Evolutionary conservation across 2,113 vertebrate species (phyloP).

Genomic region (Climacteris rufus): DNA sequence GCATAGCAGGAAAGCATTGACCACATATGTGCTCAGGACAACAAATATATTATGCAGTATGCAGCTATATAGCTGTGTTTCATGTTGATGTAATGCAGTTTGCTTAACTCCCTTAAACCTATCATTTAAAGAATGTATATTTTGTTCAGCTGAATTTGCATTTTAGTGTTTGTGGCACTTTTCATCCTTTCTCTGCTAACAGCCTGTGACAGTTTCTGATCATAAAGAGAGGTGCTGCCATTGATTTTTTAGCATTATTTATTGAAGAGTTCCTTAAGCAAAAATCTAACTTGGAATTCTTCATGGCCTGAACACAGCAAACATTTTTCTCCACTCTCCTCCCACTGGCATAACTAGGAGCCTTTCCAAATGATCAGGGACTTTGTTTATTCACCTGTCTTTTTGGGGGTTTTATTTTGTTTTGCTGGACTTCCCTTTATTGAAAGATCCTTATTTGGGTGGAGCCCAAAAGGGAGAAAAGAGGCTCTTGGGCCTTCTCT

Average conservation of each 20-base stretch:
- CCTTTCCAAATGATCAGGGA: neutral
- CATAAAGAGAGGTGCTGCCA: neutral
- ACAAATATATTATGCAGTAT: neutral
- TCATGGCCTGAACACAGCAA: neutral
- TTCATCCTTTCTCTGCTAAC: neutral
- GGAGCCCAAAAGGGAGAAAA: neutral
- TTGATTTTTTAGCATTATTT: neutral
- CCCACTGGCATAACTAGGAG: neutral
- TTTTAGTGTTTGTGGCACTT: neutral
- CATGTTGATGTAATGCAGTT: neutral
- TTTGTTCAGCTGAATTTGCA: neutral
- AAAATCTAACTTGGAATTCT: neutral
- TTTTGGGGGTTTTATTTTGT: neutral
- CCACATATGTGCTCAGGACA: neutral
- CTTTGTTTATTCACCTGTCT: neutral
- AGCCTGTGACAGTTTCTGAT: neutral
- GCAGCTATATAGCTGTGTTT: neutral
- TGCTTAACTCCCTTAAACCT: neutral
- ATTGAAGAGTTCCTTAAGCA: neutral
- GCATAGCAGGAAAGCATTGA: too few species aligned
- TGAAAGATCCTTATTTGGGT: neutral
- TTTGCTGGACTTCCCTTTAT: neutral
- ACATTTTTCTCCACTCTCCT: neutral
- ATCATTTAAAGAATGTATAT: neutral
- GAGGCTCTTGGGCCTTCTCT: neutral